Evolutionary conservation across 2,888 invertebrate species (phyloP).

Genomic region (Lottia gigantea): DNA sequence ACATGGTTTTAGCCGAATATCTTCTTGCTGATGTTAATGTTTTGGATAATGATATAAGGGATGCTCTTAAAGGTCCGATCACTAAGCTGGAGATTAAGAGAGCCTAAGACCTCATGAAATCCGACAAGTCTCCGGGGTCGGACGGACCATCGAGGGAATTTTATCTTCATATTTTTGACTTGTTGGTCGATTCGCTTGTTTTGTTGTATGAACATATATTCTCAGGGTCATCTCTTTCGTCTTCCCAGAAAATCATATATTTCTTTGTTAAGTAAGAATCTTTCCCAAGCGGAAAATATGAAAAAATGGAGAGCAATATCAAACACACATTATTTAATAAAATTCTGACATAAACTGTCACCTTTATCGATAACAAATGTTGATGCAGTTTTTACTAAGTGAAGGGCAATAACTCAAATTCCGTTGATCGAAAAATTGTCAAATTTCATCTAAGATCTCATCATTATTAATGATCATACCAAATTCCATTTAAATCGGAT

Average conservation of each 20-base stretch:
- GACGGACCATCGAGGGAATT: conserved; percentile 36
- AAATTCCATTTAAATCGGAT: too few species aligned
- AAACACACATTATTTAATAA: too few species aligned
- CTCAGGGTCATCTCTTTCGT: conserved; percentile 20
- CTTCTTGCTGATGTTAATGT: conserved; percentile 14
- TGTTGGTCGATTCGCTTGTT: conserved; percentile 24
- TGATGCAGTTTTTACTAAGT: too few species aligned
- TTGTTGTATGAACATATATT: conserved; percentile 21
- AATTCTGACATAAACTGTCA: too few species aligned
- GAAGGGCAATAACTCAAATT: too few species aligned
- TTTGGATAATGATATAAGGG: background rate
- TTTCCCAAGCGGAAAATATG: conserved; percentile 23
- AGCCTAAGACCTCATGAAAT: conserved; percentile 25
- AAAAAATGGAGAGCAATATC: conserved; percentile 41
- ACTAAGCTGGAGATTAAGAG: background rate
- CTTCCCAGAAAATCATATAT: conserved; percentile 24
- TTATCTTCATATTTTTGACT: conserved; percentile 26
- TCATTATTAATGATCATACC: too few species aligned
- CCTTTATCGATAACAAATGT: too few species aligned
- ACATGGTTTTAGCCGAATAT: background rate
- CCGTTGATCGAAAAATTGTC: too few species aligned
- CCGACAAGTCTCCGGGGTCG: conserved; percentile 32
- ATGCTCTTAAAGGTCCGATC: conserved; percentile 27
- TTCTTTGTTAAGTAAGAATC: conserved; percentile 37
- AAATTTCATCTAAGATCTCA: too few species aligned